A percentile compares a stretch with the other conserved stretches of the same genome.
These are phyloP conservation scores for Notothenia coriiceps DNA, from an alignment of 2,113 vertebrate species.

Conservation along the genomic window DNA sequence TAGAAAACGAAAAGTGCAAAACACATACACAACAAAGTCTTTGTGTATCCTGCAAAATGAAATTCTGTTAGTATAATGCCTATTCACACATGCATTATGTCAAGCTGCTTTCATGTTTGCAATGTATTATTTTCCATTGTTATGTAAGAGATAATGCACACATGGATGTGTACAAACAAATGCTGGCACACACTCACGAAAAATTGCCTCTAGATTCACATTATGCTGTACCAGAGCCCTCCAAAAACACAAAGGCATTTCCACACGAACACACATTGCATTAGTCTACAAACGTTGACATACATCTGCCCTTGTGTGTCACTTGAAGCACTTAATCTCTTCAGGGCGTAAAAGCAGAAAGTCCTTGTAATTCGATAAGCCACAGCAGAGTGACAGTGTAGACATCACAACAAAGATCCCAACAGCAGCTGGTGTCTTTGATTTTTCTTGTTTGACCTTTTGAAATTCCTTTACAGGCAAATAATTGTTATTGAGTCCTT, in stretches of 20 bases:
- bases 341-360: constrained; percentile 24
- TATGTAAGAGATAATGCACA: background rate
- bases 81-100: background rate
- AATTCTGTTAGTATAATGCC: background rate
- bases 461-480: background rate
- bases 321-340: constrained; percentile 48
- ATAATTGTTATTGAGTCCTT: constrained; percentile 9
- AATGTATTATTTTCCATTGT: background rate
- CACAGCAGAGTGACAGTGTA: constrained; percentile 29
- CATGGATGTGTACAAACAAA: background rate
- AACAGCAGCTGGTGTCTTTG: constrained; percentile 16
- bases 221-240: background rate
- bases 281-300: background rate
- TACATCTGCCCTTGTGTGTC: constrained; percentile 30
- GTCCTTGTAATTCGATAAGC: constrained; percentile 41
- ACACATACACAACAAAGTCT: background rate
- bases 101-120: background rate
- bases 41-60: background rate
- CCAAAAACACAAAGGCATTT: background rate
- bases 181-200: background rate
- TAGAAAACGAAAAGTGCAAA: background rate
- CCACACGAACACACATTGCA: background rate
- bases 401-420: constrained; percentile 22
- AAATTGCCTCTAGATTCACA: background rate
- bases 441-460: constrained; percentile 26